A percentile compares a stretch with the other conserved stretches of the same genome.
Evolutionary conservation across 2,888 invertebrate genomes (phyloP).

Genomic region (Idaea straminata): DNA sequence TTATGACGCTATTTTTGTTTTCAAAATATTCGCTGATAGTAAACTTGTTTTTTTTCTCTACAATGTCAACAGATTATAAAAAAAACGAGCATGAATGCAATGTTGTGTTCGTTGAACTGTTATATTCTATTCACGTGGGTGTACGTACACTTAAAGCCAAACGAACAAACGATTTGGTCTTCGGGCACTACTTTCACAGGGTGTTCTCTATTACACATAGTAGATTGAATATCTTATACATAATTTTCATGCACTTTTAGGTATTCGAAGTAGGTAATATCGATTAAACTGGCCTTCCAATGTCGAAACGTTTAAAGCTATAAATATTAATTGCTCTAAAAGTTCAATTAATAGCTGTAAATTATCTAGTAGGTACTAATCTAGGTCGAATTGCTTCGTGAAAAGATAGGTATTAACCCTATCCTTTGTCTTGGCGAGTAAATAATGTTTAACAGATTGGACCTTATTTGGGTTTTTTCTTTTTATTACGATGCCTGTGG

Average conservation of each 20-base stretch:
- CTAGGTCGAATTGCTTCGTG: too few species aligned
- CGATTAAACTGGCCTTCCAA: neutral
- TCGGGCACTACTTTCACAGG: constrained; percentile 14
- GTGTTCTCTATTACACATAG: constrained; percentile 3
- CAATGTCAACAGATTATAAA: constrained; percentile 48
- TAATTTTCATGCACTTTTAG: neutral
- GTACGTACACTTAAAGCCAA: constrained; percentile 12
- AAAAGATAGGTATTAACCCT: too few species aligned
- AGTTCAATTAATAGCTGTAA: too few species aligned
- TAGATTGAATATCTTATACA: neutral
- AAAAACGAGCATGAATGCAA: constrained; percentile 62
- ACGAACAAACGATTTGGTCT: constrained; percentile 4
- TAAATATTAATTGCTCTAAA: too few species aligned
- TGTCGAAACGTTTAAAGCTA: neutral
- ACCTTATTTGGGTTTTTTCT: too few species aligned
- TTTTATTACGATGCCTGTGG: too few species aligned
- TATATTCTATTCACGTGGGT: constrained; percentile 44
- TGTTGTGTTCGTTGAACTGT: constrained; percentile 54
- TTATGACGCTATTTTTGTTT: too few species aligned
- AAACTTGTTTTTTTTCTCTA: constrained; percentile 11
- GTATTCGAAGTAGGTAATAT: neutral
- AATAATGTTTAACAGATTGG: too few species aligned
- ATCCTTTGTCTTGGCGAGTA: too few species aligned
- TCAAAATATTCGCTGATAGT: neutral
- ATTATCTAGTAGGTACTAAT: too few species aligned